Evolutionary conservation across 2,888 invertebrate genomes (phyloP), one percentile per base, ranked within the genome.

Genomic region (Cancer borealis): DNA sequence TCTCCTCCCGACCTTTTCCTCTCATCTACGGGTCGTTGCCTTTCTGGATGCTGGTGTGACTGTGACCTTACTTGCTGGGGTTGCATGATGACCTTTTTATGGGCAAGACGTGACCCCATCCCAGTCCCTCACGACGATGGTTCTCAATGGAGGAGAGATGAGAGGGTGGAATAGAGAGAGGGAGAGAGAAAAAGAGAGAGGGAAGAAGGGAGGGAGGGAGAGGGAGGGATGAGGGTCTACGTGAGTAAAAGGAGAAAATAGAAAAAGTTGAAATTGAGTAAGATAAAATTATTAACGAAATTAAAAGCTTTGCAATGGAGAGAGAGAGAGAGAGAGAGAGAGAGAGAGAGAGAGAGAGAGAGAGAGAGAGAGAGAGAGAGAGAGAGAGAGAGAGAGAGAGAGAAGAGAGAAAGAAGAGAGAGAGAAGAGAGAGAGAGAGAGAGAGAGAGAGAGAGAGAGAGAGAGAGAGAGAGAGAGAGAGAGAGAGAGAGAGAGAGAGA

Each of bases 51-150:
- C 10, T 3, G 21, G 30, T 79, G 79, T 79, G 79, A 79, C 79
- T 79, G 66, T 66, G 79, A 79, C 79, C 79, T 14, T 30, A 26
- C 79, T 79, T 79, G 8, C 26, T 26, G 26, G 26, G 26, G 66
- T 26, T 79, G 21, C 79, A 79, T 79, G 79, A 79, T 79, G 79
- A 79, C 79, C 79, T 79, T 79, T 79, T 79, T 79, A 79, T 79
- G 79, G 26, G 79, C 21, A 30, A 30, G 12, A 30, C 79, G 79
- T 79, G 79, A 79, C 79, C 79, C 79, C 30, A 8, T 79, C 79
- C 30, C 79, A 26, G 30, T 12, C 8, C 79, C 12, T 79, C 79
- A 79, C 79, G 30, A 79, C 30, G 79, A 30, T 30, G 12, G 79
- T 26, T 30, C 79, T 14, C 79, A 26, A 30, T 5, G 79, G 30